A percentile compares a stretch with the other conserved stretches of the same genome.
Conservation (phyloP, 2,797 vertebrate genomes). For the Poecilia picta region DNA sequence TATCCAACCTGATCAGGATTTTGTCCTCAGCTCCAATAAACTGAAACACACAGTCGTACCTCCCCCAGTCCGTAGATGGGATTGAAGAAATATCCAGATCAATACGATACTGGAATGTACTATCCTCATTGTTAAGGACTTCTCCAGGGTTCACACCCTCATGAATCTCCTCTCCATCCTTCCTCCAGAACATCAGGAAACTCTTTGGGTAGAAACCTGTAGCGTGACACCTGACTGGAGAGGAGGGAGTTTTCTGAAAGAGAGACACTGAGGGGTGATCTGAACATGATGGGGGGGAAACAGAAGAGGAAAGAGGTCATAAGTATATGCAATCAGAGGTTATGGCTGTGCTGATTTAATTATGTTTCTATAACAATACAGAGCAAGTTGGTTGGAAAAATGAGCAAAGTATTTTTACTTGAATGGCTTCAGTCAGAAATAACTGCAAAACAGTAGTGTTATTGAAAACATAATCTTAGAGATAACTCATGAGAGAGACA, state of each 20-base stretch:
- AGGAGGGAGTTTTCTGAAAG: constrained; percentile 3
- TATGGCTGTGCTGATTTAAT: neutral
- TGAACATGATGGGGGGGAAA: neutral
- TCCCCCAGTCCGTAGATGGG: neutral
- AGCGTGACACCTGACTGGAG: neutral
- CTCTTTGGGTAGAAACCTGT: neutral
- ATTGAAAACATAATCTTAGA: neutral
- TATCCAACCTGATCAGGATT: neutral
- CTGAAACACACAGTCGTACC: constrained; percentile 1
- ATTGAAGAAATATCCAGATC: neutral
- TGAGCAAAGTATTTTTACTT: neutral
- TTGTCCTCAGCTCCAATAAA: neutral
- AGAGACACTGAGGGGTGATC: neutral
- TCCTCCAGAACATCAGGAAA: constrained; percentile 1
- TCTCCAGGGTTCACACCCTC: neutral
- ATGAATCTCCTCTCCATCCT: constrained; percentile 10
- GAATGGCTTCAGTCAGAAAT: neutral
- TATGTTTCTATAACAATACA: neutral
- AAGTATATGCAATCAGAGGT: neutral
- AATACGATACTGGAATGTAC: neutral
- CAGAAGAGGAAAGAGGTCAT: neutral
- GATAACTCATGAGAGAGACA: neutral
- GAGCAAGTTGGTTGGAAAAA: too few species aligned
- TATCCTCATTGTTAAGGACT: neutral
- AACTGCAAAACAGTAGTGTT: neutral